A percentile compares a stretch with the other conserved stretches of the same genome.
phyloP scores from a whole-genome alignment of 2,113 vertebrate genomes.

The Spilogale gracilis region DNA sequence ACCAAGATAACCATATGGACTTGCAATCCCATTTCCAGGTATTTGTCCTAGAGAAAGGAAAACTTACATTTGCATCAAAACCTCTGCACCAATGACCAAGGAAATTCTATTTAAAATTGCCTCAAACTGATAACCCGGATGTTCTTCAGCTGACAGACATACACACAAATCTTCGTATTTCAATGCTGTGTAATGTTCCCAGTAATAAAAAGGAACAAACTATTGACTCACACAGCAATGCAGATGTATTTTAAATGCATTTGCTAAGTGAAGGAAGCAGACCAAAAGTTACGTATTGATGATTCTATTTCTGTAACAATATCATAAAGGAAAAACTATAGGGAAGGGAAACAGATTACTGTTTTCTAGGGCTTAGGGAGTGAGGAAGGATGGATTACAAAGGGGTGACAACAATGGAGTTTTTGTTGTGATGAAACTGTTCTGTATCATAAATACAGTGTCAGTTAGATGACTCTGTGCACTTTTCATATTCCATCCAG shows the following conservation, averaged over 20 bases:
- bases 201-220: neutral
- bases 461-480: neutral
- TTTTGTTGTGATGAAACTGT: neutral
- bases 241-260: neutral
- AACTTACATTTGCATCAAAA: neutral
- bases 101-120: neutral
- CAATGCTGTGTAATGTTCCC: neutral
- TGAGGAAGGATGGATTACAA: neutral
- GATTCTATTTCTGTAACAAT: neutral
- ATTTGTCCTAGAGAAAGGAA: neutral
- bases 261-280: neutral
- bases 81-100: neutral
- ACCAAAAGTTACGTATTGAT: neutral
- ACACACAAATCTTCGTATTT: neutral
- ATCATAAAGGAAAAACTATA: neutral
- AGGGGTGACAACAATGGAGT: neutral
- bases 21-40: neutral
- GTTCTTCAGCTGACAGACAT: neutral
- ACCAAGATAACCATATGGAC: neutral
- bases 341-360: neutral
- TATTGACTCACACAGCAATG: neutral
- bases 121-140: slow-evolving; percentile 2
- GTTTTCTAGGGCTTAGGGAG: neutral
- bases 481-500: neutral
- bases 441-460: neutral